Percentiles rank a stretch among this genome's conserved stretches.
phyloP scores from a whole-genome alignment of 1,140 invertebrate genomes.

The Laodelphax striatellus region DNA sequence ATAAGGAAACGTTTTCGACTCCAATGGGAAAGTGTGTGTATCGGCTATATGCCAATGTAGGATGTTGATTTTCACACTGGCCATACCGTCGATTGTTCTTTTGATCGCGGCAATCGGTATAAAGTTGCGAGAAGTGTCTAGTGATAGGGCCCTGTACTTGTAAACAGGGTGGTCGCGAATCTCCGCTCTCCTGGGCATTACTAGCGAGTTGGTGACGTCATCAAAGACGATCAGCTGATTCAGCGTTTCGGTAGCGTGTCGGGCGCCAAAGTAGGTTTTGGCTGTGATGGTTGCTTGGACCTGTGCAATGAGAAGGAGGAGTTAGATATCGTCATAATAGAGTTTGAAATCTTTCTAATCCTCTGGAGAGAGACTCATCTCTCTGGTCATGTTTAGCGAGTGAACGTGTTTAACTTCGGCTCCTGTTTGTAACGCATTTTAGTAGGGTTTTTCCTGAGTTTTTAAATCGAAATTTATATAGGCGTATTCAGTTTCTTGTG shows the following conservation, averaged over 20 bases:
- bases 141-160: constrained; percentile 58
- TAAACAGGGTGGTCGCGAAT: constrained; percentile 59
- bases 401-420: too few relatives aligned
- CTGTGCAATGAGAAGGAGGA: not conserved
- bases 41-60: constrained; percentile 90
- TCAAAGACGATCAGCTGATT: constrained; percentile 62
- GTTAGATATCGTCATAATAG: too few relatives aligned
- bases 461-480: too few relatives aligned
- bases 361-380: too few relatives aligned
- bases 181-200: constrained; percentile 43
- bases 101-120: constrained; percentile 53
- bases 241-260: constrained; percentile 68
- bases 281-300: not conserved
- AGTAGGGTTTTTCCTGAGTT: too few relatives aligned
- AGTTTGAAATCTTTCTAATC: too few relatives aligned
- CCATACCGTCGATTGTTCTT: constrained; percentile 67
- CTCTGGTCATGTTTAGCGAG: too few relatives aligned
- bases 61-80: constrained; percentile 66
- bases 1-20: constrained; percentile 50
- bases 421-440: too few relatives aligned
- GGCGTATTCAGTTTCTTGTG: too few relatives aligned
- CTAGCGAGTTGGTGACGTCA: constrained; percentile 43
- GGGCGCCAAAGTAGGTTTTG: constrained; percentile 44
- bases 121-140: constrained; percentile 70
- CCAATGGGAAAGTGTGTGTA: constrained; percentile 72